phyloP scores from a whole-genome alignment of 2,797 vertebrate genomes.

The Limosa lapponica region DNA sequence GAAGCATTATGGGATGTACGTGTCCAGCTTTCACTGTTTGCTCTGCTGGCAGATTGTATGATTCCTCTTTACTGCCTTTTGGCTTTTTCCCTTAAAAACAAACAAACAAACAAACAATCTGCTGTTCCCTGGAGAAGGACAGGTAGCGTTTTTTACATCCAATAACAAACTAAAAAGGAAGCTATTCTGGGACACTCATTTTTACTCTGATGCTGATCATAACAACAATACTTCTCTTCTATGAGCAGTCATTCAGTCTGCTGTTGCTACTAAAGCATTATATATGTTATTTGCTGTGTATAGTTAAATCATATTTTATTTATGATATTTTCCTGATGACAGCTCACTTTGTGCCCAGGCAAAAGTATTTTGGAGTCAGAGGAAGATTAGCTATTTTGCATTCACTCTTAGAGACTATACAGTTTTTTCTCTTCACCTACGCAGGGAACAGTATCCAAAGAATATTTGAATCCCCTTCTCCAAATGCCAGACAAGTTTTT shows the following conservation, averaged over 20 bases:
- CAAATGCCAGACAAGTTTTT: background rate
- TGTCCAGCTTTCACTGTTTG: background rate
- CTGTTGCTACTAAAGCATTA: background rate
- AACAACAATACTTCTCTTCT: background rate
- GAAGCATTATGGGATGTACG: background rate
- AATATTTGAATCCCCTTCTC: accelerated
- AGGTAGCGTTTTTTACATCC: background rate
- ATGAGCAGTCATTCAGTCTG: background rate
- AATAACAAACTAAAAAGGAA: background rate
- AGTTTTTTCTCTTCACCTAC: background rate
- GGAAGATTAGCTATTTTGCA: background rate
- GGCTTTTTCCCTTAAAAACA: constrained; percentile 20
- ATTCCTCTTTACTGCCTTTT: background rate
- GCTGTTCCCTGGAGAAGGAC: background rate
- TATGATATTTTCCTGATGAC: background rate
- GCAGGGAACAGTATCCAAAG: background rate
- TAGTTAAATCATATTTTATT: background rate
- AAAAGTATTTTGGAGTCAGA: background rate
- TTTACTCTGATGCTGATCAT: background rate
- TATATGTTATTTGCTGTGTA: background rate
- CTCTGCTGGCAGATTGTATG: background rate
- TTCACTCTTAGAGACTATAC: background rate
- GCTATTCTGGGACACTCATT: background rate
- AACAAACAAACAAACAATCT: background rate
- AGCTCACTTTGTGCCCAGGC: background rate